Percentiles rank a stretch among this genome's conserved stretches.
Conservation (phyloP, 1,140 invertebrate species). For the Zaprionus camerounensis region DNA sequence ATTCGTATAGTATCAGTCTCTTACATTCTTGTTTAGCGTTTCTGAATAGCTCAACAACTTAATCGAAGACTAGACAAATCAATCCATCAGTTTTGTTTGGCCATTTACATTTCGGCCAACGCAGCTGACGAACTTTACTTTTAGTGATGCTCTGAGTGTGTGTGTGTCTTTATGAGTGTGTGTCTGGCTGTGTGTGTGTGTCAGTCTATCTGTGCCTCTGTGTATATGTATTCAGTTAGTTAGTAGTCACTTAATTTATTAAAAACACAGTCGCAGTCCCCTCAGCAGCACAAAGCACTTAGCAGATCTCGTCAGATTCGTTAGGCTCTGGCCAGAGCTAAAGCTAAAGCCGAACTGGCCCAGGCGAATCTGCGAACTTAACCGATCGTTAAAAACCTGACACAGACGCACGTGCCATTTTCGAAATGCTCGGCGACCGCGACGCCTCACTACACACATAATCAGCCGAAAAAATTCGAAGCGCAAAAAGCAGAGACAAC, state of each 20-base stretch:
- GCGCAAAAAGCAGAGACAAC: slow-evolving; percentile 58
- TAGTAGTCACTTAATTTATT: slow-evolving; percentile 63
- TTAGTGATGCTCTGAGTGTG: too few species aligned
- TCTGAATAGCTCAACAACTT: slow-evolving; percentile 69
- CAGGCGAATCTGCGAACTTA: slow-evolving; percentile 54
- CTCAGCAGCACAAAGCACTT: slow-evolving; percentile 34
- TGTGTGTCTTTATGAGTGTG: too few species aligned
- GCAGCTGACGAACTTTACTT: slow-evolving; percentile 5
- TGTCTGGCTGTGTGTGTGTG: too few species aligned
- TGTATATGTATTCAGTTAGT: slow-evolving; percentile 50
- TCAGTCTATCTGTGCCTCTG: not conserved
- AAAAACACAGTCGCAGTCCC: slow-evolving; percentile 34
- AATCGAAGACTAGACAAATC: slow-evolving; percentile 64
- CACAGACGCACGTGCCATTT: slow-evolving; percentile 82
- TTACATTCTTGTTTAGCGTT: slow-evolving; percentile 21
- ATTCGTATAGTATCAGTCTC: not conserved
- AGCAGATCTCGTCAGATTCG: slow-evolving; percentile 34
- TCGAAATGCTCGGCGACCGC: slow-evolving; percentile 65
- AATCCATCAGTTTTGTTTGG: slow-evolving; percentile 72
- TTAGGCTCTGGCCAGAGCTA: slow-evolving; percentile 43
- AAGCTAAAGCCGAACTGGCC: slow-evolving; percentile 11
- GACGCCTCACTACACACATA: slow-evolving; percentile 57
- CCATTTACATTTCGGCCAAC: slow-evolving; percentile 40
- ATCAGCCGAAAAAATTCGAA: slow-evolving; percentile 31
- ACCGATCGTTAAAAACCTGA: slow-evolving; percentile 79